Evolutionary conservation across 1,140 invertebrate species (phyloP).

Genomic region (Sarcophaga peregrina): DNA sequence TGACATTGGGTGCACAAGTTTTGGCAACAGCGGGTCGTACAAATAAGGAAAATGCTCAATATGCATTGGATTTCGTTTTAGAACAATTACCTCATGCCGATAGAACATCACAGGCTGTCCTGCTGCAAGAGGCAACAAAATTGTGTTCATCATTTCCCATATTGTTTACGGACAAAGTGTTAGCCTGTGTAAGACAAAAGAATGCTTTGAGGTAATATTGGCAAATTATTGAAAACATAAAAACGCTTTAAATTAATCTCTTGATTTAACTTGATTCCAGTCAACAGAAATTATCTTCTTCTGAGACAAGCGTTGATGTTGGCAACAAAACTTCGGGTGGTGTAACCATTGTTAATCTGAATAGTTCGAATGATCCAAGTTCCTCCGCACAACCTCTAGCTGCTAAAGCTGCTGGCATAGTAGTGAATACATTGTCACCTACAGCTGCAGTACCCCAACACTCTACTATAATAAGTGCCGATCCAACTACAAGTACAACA

Average conservation of each 20-base stretch:
- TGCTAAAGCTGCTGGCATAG: slow-evolving; percentile 37
- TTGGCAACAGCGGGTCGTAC: slow-evolving; percentile 74
- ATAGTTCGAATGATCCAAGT: slow-evolving; percentile 65
- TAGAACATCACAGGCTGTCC: slow-evolving; percentile 74
- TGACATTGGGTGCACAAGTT: slow-evolving; percentile 75
- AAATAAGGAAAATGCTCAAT: slow-evolving; percentile 76
- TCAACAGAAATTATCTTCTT: slow-evolving; percentile 56
- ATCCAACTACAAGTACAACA: slow-evolving; percentile 43
- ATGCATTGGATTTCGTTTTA: slow-evolving; percentile 82
- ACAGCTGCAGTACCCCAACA: neutral
- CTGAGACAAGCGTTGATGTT: slow-evolving; percentile 59
- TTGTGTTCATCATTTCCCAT: slow-evolving; percentile 81
- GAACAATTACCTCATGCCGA: slow-evolving; percentile 78
- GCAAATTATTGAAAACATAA: neutral
- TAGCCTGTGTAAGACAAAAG: slow-evolving; percentile 77
- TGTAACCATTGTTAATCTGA: slow-evolving; percentile 81
- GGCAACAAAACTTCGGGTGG: slow-evolving; percentile 78
- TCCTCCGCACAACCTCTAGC: slow-evolving; percentile 43
- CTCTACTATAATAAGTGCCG: slow-evolving; percentile 44
- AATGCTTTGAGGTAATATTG: slow-evolving; percentile 64
- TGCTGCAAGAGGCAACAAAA: slow-evolving; percentile 81
- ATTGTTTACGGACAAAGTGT: slow-evolving; percentile 80
- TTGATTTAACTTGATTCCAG: slow-evolving; percentile 43
- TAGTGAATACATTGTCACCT: slow-evolving; percentile 43
- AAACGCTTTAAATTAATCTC: neutral